These are phyloP conservation scores for Buteo buteo DNA, from an alignment of 2,113 vertebrate species.

Conservation along the genomic window DNA sequence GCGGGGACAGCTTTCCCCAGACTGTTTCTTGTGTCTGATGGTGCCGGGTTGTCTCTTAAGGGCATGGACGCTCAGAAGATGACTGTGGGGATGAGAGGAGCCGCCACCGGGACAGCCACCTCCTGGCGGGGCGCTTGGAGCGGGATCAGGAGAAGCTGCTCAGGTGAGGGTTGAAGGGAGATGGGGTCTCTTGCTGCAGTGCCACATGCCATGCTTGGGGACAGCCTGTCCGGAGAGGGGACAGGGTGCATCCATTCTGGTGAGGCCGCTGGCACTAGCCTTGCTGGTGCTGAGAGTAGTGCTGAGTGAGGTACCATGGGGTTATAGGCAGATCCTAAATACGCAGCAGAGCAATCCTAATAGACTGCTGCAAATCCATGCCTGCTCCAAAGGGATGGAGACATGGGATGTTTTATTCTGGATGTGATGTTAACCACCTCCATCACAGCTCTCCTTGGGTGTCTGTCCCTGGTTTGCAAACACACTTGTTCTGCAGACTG, in stretches of 20 bases:
- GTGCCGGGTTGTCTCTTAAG: constrained; percentile 36
- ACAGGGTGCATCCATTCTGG: background rate
- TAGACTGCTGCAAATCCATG: background rate
- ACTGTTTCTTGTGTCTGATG: background rate
- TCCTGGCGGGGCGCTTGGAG: constrained; percentile 86
- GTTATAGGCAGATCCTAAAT: background rate
- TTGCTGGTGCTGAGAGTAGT: background rate
- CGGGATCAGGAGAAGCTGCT: constrained; percentile 93
- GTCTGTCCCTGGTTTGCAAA: background rate
- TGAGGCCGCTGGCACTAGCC: background rate
- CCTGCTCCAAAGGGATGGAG: background rate
- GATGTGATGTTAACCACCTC: background rate
- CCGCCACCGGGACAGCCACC: constrained; percentile 83
- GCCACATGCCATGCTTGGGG: background rate
- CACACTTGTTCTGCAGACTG: fast-evolving
- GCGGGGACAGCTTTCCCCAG: background rate
- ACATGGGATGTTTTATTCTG: background rate
- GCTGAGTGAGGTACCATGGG: fast-evolving
- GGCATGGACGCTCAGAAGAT: constrained; percentile 77
- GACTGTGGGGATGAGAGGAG: constrained; percentile 82
- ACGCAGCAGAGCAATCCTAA: background rate
- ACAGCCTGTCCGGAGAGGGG: background rate
- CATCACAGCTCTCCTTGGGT: background rate
- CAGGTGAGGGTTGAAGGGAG: constrained; percentile 71
- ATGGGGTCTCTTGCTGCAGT: background rate